These are phyloP conservation scores for Megaceryle maxima DNA, from an alignment of 2,113 vertebrate genomes.

Conservation along the genomic window DNA sequence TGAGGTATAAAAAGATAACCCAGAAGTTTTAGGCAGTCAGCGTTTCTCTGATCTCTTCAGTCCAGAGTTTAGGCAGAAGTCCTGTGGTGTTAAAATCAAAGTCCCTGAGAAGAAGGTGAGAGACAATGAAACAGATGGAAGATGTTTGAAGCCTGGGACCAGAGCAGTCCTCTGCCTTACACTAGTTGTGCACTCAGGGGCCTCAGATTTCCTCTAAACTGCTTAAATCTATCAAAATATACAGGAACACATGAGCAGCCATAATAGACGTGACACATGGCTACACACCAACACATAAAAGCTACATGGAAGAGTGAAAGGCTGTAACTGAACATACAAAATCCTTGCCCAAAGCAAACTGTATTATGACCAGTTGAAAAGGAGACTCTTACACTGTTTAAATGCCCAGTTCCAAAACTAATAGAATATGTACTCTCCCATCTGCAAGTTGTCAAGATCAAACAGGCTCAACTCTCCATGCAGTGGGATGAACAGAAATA, in stretches of 20 bases:
- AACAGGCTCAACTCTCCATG: not conserved
- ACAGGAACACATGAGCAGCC: not conserved
- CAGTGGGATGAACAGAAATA: not conserved
- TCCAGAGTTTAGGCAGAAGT: not conserved
- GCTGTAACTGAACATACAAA: not conserved
- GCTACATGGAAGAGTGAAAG: not conserved
- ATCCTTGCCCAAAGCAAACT: not conserved
- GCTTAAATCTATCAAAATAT: not conserved
- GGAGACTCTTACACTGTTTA: not conserved
- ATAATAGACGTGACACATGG: accelerated
- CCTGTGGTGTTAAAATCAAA: not conserved
- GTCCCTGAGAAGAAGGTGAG: not conserved
- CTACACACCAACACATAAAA: not conserved
- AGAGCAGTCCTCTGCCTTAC: not conserved
- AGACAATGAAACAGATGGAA: not conserved
- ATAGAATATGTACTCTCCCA: not conserved
- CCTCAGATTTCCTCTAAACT: not conserved
- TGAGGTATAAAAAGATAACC: not conserved
- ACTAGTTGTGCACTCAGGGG: not conserved
- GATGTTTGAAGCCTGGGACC: not conserved
- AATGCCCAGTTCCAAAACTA: not conserved
- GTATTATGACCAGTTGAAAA: not conserved
- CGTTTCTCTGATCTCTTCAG: not conserved
- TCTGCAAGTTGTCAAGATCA: not conserved
- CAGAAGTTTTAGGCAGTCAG: not conserved